Evolutionary conservation across 2,888 invertebrate genomes (phyloP).

Genomic region (Lasius platythorax): DNA sequence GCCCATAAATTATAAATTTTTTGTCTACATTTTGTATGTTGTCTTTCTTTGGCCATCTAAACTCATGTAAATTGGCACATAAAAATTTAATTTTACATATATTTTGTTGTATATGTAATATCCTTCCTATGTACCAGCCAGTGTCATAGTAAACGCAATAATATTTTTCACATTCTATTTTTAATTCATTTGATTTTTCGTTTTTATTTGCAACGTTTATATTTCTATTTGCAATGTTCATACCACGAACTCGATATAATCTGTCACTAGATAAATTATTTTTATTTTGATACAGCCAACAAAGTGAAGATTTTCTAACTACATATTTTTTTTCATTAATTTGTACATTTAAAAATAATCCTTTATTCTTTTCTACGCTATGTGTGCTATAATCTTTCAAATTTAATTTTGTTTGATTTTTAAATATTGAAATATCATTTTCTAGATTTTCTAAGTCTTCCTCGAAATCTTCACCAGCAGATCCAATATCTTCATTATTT

Average conservation of each 20-base stretch:
- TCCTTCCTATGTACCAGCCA: background rate
- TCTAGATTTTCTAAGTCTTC: background rate
- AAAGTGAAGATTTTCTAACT: background rate
- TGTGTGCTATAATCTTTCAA: background rate
- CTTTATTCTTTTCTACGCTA: background rate
- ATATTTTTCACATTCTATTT: constrained; percentile 1
- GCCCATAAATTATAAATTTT: too few species aligned
- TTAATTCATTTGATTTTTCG: background rate
- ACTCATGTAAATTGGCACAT: background rate
- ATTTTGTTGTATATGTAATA: background rate
- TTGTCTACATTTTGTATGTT: background rate
- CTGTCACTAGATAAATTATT: background rate
- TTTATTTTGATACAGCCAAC: constrained; percentile 16
- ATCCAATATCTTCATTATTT: background rate
- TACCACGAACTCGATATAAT: background rate
- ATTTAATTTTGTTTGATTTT: constrained; percentile 15
- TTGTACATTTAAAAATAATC: background rate
- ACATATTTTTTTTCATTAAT: constrained; percentile 1
- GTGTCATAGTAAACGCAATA: constrained; percentile 10
- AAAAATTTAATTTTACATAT: constrained; percentile 12
- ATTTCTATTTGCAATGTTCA: background rate
- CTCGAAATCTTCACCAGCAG: background rate
- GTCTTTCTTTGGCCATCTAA: background rate
- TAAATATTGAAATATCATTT: constrained; percentile 3
- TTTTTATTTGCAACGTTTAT: background rate